These are phyloP conservation scores for Sterna hirundo DNA, from an alignment of 2,113 vertebrate species.

Conservation along the genomic window DNA sequence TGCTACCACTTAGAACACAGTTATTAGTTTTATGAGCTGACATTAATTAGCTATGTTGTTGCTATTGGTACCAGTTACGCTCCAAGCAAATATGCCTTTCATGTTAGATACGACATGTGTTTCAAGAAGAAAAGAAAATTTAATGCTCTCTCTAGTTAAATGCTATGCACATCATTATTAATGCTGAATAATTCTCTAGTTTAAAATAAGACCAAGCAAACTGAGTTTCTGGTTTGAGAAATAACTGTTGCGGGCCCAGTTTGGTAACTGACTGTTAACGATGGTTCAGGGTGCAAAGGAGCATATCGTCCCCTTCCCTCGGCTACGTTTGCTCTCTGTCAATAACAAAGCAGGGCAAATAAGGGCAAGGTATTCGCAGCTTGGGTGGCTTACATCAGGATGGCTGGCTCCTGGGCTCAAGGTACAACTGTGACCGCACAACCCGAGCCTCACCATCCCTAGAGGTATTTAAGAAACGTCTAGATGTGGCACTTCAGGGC, in stretches of 20 bases:
- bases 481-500: too few relatives aligned
- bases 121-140: slow-evolving; percentile 17
- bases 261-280: not conserved
- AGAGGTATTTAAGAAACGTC: too few relatives aligned
- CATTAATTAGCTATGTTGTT: slow-evolving; percentile 26
- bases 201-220: not conserved
- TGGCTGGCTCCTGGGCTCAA: not conserved
- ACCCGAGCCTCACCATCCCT: not conserved
- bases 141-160: not conserved
- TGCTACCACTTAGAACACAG: not conserved
- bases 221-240: not conserved
- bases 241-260: not conserved
- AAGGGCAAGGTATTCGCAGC: not conserved
- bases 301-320: not conserved
- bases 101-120: not conserved
- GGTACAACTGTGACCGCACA: accelerated
- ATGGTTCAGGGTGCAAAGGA: not conserved
- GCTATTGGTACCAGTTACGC: not conserved
- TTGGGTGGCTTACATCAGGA: not conserved
- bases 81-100: slow-evolving; percentile 26
- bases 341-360: not conserved
- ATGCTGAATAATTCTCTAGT: not conserved
- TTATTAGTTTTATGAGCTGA: slow-evolving; percentile 7
- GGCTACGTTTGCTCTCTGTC: not conserved
- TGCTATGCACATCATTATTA: not conserved